A percentile compares a stretch with the other conserved stretches of the same genome.
These are phyloP conservation scores for Platichthys flesus DNA, from an alignment of 2,113 vertebrate genomes.

Conservation along the genomic window DNA sequence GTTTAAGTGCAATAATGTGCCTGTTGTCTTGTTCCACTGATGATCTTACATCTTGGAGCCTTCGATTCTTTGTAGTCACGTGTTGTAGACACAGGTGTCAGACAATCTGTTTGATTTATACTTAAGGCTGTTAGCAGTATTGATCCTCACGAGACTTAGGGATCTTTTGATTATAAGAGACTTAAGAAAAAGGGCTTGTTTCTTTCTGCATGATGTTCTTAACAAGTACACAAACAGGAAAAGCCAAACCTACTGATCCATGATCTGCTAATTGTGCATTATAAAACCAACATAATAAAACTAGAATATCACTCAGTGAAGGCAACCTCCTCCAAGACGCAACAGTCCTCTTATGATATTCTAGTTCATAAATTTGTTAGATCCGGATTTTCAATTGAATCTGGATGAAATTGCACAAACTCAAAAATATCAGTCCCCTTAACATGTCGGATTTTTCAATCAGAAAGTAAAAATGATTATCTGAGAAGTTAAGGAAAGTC, in stretches of 20 bases:
- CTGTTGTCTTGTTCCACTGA: slow-evolving; percentile 55
- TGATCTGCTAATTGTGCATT: neutral
- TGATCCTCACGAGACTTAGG: slow-evolving; percentile 6
- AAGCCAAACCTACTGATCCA: slow-evolving; percentile 13
- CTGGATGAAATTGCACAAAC: too few relatives aligned
- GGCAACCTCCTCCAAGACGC: too few relatives aligned
- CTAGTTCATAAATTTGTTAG: too few relatives aligned
- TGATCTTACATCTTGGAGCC: slow-evolving; percentile 10
- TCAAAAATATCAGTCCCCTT: too few relatives aligned
- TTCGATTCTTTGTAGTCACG: slow-evolving; percentile 30
- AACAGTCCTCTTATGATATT: too few relatives aligned
- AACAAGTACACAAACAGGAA: slow-evolving; percentile 1
- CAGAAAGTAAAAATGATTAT: neutral
- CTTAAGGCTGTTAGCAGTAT: slow-evolving; percentile 5
- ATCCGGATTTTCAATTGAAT: too few relatives aligned
- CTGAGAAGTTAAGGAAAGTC: neutral
- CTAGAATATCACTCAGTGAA: too few relatives aligned
- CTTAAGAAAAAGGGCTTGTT: neutral
- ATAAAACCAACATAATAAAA: too few relatives aligned
- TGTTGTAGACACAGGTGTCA: neutral
- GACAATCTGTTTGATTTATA: neutral
- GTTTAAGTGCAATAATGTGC: slow-evolving; percentile 49
- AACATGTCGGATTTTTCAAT: too few relatives aligned
- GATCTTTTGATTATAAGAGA: slow-evolving; percentile 14
- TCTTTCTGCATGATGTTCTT: neutral